Evolutionary conservation across 2,797 vertebrate species (phyloP).

Genomic region (Leucoraja ocellata): DNA sequence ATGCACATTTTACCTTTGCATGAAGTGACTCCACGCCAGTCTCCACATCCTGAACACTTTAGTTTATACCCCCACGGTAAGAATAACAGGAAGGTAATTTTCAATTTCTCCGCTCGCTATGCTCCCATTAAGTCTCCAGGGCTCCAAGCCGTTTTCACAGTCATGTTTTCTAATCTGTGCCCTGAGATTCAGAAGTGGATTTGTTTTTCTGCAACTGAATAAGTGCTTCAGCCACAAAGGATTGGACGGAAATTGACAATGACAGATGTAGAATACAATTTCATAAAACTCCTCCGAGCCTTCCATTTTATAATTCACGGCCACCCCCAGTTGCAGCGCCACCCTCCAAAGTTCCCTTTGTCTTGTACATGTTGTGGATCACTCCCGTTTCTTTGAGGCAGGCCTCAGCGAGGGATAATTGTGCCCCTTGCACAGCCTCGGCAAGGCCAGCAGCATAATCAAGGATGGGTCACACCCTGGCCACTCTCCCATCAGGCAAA

Average conservation of each 20-base stretch:
- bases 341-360: neutral
- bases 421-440: neutral
- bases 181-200: slow-evolving; percentile 2
- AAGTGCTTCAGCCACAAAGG: neutral
- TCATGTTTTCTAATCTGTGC: neutral
- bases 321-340: too few relatives aligned
- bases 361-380: neutral
- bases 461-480: too few relatives aligned
- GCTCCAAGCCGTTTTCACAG: neutral
- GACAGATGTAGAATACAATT: slow-evolving; percentile 31
- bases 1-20: neutral
- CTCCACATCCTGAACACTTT: neutral
- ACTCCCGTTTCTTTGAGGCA: neutral
- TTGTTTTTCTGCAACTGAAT: neutral
- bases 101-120: neutral
- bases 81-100: slow-evolving; percentile 21
- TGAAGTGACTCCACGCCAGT: neutral
- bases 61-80: neutral
- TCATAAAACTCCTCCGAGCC: slow-evolving; percentile 19
- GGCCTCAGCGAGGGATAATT: neutral
- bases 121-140: neutral
- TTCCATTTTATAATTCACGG: slow-evolving; percentile 5
- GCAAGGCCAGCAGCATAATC: too few relatives aligned
- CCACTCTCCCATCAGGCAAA: too few relatives aligned
- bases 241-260: slow-evolving; percentile 24